A percentile compares a stretch with the other conserved stretches of the same genome.
Evolutionary conservation across 2,888 invertebrate genomes (phyloP).

Genomic region (Melikaiella ostensackeni): DNA sequence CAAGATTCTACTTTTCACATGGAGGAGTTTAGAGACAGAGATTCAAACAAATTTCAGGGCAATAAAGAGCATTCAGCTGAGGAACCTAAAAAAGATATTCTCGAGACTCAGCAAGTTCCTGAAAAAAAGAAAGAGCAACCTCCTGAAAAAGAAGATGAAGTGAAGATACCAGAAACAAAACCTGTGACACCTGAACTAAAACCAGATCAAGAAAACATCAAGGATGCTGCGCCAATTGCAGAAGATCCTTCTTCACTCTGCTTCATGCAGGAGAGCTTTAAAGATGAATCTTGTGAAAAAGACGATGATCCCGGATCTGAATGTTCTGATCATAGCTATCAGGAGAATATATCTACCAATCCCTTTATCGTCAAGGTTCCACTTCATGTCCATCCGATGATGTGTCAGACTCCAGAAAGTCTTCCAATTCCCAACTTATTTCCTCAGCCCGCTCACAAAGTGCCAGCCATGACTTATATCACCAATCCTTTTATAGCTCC

Average conservation of each 20-base stretch:
- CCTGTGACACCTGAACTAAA: neutral
- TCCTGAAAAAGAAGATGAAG: neutral
- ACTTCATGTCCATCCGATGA: neutral
- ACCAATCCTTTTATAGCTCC: neutral
- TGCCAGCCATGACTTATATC: neutral
- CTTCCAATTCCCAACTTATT: neutral
- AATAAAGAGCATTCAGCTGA: neutral
- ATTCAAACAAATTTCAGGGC: neutral
- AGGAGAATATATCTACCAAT: neutral
- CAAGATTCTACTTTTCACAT: neutral
- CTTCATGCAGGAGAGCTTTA: conserved; percentile 6
- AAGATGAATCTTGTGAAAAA: neutral
- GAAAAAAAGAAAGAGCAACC: neutral
- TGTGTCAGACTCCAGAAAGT: neutral
- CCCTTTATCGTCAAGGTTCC: neutral
- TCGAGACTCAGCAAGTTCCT: neutral
- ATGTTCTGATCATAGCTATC: neutral
- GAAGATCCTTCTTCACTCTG: conserved; percentile 3
- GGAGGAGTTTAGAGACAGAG: neutral
- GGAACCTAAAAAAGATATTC: neutral
- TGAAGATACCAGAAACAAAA: neutral
- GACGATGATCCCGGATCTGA: neutral
- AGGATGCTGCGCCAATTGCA: neutral
- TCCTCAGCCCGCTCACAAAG: neutral
- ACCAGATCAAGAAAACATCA: neutral